Evolutionary conservation across 2,888 invertebrate genomes (phyloP), one percentile per base, ranked within the genome.

Genomic region (Biston stratarius): DNA sequence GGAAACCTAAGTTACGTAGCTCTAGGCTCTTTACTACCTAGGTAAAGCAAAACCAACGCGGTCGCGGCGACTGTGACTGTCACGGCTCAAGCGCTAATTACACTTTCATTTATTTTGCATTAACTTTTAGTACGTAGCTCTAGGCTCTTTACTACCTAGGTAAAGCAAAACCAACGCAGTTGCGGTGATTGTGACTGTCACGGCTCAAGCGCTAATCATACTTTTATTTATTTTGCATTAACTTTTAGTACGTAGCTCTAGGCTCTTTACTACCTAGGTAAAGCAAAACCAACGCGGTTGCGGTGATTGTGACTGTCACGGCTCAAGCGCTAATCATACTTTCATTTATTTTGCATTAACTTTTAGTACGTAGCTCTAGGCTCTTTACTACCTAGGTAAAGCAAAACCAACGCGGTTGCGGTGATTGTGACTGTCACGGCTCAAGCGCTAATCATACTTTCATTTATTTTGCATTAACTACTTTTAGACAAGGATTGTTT

Each of bases 241-340:
- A n/a, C n/a, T n/a, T n/a, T n/a, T n/a, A n/a, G n/a, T 55, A 55
- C 40, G 55, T 57, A 12, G 15, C 49, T 36, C 63, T 56, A 49
- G 48, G 36, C 57, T 57, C 34, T 57, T 34, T 14, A 11, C 47
- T 58, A 24, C 12, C 15, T n/a, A 48, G 10, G 24, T 42, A 44
- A 12, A n/a, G 12, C n/a, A 33, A 55, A 42, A 42, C 24, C 55
- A 33, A 7, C 15, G 55, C 55, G 14, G 11, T 8, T 15, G 53
- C 15, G 15, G 53, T 8, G 12, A 11, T 42, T 12, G 55, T 33
- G 51, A n/a, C 14, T 5, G 8, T 45, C 12, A n/a, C 1, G n/a
- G 45, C 45, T 1, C 14, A 45, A 14, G n/a, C 14, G 2, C 44
- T 45, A n/a, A 6, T n/a, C n/a, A n/a, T n/a, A n/a, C n/a, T n/a